These are phyloP conservation scores for Chrysaora quinquecirrha DNA, from an alignment of 30 jellyfish, hydroid and myxozoan species.

Conservation along the genomic window DNA sequence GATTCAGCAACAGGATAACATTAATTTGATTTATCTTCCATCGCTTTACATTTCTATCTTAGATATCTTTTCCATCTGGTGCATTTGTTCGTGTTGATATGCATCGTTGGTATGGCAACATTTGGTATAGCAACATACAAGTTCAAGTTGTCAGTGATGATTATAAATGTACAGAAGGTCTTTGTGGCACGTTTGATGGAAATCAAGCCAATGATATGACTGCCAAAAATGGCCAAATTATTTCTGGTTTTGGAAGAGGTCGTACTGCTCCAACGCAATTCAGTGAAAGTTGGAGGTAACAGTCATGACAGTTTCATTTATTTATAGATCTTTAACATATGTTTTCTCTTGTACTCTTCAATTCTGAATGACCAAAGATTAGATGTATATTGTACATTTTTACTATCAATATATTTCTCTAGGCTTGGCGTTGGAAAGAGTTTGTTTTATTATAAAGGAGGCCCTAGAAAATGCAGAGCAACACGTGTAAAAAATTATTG, in stretches of 20 bases:
- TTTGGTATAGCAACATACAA: conserved; percentile 63
- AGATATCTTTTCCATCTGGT: conserved; percentile 92
- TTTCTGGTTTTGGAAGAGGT: not conserved
- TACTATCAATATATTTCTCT: not conserved
- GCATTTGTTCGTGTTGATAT: conserved; percentile 73
- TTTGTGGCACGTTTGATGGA: conserved; percentile 89
- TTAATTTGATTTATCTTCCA: not conserved
- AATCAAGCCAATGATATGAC: conserved; percentile 61
- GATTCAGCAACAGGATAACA: no score
- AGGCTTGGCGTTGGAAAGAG: conserved; percentile 64
- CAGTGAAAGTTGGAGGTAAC: conserved; percentile 91
- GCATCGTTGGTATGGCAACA: conserved; percentile 54
- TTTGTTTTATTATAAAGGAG: conserved; percentile 75
- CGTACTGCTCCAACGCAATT: conserved; percentile 54
- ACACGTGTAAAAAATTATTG: conserved; percentile 79
- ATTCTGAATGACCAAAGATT: not conserved
- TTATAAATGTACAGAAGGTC: conserved; percentile 71
- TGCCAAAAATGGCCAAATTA: conserved; percentile 48
- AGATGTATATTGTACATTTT: not conserved
- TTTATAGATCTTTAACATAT: no score
- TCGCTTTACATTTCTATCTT: not conserved
- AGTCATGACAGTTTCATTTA: no score
- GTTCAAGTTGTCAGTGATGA: conserved; percentile 90
- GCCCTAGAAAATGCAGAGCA: conserved; percentile 59
- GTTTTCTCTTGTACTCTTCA: no score